phyloP scores from a whole-genome alignment of 2,797 vertebrate species.

The Smutsia temminckii region DNA sequence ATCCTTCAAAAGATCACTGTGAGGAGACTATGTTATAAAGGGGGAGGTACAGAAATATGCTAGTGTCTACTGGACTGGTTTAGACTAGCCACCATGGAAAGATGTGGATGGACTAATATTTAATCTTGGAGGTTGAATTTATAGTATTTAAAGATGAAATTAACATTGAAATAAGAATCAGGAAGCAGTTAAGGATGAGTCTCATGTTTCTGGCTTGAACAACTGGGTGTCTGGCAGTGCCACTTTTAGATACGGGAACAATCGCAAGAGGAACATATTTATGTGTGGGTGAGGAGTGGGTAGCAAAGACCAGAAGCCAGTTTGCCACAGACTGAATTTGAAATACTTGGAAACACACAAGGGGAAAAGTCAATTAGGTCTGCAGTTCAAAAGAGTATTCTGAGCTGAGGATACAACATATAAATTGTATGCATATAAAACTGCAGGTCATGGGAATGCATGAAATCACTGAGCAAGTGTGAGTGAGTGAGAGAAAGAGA shows the following conservation, averaged over 20 bases:
- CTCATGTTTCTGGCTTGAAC: not conserved
- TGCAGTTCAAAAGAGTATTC: not conserved
- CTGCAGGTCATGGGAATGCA: not conserved
- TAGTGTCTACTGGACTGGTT: not conserved
- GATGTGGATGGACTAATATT: not conserved
- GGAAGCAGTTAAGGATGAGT: not conserved
- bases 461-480: not conserved
- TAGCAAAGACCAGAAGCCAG: not conserved
- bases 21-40: not conserved
- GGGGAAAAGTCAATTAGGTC: conserved; percentile 6
- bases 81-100: conserved; percentile 12
- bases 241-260: conserved; percentile 17
- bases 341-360: conserved; percentile 34
- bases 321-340: not conserved
- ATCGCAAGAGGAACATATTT: conserved; percentile 9
- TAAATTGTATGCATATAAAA: conserved; percentile 20
- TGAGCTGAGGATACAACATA: not conserved
- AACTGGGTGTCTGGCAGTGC: not conserved
- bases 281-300: not conserved
- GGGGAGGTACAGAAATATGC: not conserved
- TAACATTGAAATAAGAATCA: not conserved
- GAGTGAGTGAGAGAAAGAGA: not conserved
- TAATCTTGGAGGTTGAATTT: conserved; percentile 40
- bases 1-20: conserved; percentile 9
- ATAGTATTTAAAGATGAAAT: not conserved